A percentile compares a stretch with the other conserved stretches of the same genome.
These are phyloP conservation scores for Orycteropus afer DNA, from an alignment of 2,113 vertebrate genomes.

Conservation along the genomic window DNA sequence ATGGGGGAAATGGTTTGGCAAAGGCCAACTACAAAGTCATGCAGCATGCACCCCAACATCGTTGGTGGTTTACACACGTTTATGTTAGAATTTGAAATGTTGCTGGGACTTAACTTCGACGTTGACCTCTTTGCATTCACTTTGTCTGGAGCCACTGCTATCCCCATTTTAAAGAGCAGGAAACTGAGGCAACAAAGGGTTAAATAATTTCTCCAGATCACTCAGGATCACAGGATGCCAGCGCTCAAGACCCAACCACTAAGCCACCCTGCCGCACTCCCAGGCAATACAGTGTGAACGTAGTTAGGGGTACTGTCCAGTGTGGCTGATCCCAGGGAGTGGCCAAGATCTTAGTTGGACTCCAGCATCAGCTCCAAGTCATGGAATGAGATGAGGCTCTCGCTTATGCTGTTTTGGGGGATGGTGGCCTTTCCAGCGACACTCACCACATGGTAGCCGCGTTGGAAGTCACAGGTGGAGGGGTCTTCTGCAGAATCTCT, in stretches of 20 bases:
- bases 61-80: too few relatives aligned
- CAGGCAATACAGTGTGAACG: accelerated
- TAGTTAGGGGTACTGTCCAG: accelerated
- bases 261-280: accelerated
- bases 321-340: not conserved
- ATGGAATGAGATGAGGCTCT: accelerated
- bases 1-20: accelerated
- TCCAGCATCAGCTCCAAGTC: accelerated
- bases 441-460: slow-evolving; percentile 74
- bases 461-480: slow-evolving; percentile 70
- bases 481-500: slow-evolving; percentile 73
- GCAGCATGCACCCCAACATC: accelerated
- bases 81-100: not conserved
- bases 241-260: not conserved
- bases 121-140: not conserved
- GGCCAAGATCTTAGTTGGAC: not conserved
- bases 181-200: not conserved
- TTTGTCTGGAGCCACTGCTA: not conserved
- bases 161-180: not conserved
- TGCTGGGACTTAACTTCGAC: not conserved
- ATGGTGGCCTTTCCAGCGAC: accelerated
- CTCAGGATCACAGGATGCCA: not conserved
- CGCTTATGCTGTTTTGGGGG: accelerated
- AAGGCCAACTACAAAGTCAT: accelerated
- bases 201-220: not conserved